Percentiles rank a stretch among this genome's conserved stretches.
Conservation (phyloP, 2,113 vertebrate genomes). For the Hemichromis elongatus region DNA sequence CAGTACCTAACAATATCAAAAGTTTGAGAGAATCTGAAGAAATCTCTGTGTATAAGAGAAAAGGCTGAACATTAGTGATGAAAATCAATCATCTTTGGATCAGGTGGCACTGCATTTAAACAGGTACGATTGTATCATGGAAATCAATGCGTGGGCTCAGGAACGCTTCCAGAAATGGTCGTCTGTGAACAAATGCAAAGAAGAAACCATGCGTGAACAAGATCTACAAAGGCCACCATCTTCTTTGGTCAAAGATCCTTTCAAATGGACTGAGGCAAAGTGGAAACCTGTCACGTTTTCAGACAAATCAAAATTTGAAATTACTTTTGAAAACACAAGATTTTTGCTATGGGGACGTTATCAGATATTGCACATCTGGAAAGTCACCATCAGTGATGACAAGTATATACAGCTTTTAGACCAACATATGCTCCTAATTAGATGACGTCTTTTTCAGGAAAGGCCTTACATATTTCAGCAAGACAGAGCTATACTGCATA, state of each 20-base stretch:
- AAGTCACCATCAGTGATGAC: background rate
- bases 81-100: background rate
- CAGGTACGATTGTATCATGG: fast-evolving
- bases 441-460: fast-evolving
- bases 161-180: background rate
- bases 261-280: background rate
- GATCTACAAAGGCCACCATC: background rate
- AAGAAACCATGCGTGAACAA: background rate
- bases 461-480: background rate
- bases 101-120: background rate
- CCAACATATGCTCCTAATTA: background rate
- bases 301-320: background rate
- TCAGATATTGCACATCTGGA: background rate
- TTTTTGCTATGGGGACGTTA: background rate
- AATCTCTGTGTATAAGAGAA: background rate
- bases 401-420: background rate
- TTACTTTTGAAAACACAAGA: background rate
- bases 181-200: background rate
- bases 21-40: background rate
- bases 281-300: background rate
- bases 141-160: background rate
- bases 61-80: background rate
- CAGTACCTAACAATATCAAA: background rate
- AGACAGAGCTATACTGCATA: background rate
- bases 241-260: background rate